Evolutionary conservation across 2,888 invertebrate species (phyloP), one percentile per base, ranked within the genome.

Genomic region (Neoaliturus tenellus): DNA sequence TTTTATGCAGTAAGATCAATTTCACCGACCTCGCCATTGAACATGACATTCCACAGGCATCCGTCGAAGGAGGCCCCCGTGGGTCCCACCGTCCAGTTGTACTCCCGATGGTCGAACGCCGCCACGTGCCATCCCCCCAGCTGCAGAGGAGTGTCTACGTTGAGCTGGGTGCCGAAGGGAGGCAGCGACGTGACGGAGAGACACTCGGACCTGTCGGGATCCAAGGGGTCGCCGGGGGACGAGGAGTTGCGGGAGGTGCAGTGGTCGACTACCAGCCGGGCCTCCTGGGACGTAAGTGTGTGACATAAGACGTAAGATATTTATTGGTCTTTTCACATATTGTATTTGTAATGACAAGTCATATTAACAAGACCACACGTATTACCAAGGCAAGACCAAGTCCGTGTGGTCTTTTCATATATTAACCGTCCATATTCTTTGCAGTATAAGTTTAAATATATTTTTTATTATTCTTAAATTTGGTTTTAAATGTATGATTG

Each of bases 71-170:
- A 96, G 91, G 96, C 95, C 0, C 96, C 96, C 51, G 95, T 95
- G 0, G 97, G 97, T 93, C 96, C 96, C 88, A 96, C 96, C 87
- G 96, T 96, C 97, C 97, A 98, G 88, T 95, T 95, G 90, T 96
- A 97, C 87, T 96, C 94, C 0, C 95, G 94, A 0, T 96, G 96
- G 88, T 97, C 97, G 89, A 97, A 96, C 88, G 97, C 96, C 89
- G 97, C 96, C 69, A 97, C 95, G 88, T 96, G 97, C 20, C 97
- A 91, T 8, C 98, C 98, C 82, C 99, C 99, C 84, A 99, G 94
- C 92, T 99, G 98, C 80, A 99, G 91, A 0, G 98, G 98, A 0
- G 98, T 95, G 91, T 98, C 98, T 0, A 98, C 97, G 91, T 99
- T 99, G 80, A 99, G 92, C 90, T 97, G 98, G 91, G 98, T 98